Base-by-base conservation (phyloP, 2,797 vertebrate species). In the Alectoris magna region DNA sequence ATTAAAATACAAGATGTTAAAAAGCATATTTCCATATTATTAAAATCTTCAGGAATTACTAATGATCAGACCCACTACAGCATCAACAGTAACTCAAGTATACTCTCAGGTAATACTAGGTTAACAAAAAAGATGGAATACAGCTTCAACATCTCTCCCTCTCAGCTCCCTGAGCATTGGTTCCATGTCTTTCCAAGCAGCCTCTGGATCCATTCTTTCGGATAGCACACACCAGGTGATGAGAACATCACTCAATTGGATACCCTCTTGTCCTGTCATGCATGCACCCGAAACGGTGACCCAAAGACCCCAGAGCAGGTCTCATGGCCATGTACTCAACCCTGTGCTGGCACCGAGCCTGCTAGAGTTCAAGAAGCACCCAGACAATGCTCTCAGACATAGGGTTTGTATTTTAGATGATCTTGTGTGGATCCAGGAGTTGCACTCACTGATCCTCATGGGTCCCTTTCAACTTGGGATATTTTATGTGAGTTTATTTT, bases 1-100 rank as follows among this genome's bases (percentile, higher is more conserved):
- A 90, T 90, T 92, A 88, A 92, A 93, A 84, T 24, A 69, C 26
- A 86, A 88, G 80, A 94, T 73, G 73, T 75, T 88, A 91, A 95
- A 95, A 93, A 84, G n/a, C 10, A 60, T 24, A 85, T 89, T 90
- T 92, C 71, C 87, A 76, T 91, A 58, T 53, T 82, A 91, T 74
- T 92, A 93, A 81, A 82, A 76, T 7, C n/a, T 82, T 88, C 89
- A 90, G 74, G 94, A 76, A 44, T 0, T 0, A 84, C 51, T 91
- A 60, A 91, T n/a, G 38, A 90, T 94, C 89, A 87, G 71, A 93
- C 53, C 26, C 68, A 44, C 79, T 86, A 58, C 38, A 72, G 44
- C 14, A 38, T 27, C 3, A 3, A 18, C 53, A 84, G 53, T 86
- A 89, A 67, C 24, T 34, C 34, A 31, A 90, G 56, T 64, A 43